Evolutionary conservation across 2,888 invertebrate genomes (phyloP).

Genomic region (Pseudococcus longispinus): DNA sequence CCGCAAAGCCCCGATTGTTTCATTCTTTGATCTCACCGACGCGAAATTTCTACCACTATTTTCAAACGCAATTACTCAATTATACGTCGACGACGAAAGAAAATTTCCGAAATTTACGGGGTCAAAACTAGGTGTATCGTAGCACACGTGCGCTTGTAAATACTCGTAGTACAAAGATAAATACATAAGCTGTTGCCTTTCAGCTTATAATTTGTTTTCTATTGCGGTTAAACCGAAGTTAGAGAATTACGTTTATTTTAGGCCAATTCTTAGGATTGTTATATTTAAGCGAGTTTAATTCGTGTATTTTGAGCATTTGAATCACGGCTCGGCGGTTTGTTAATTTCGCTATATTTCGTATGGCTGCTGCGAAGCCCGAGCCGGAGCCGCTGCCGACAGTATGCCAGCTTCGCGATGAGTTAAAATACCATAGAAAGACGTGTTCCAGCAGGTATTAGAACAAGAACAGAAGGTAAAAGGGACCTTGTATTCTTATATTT

Average conservation of each 20-base stretch:
- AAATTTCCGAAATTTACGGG: not conserved
- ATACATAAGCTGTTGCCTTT: not conserved
- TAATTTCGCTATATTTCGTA: slow-evolving; percentile 10
- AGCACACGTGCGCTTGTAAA: not conserved
- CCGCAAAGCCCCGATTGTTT: not conserved
- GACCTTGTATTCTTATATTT: not conserved
- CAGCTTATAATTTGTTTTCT: slow-evolving; percentile 28
- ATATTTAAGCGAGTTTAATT: slow-evolving; percentile 26
- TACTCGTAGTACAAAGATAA: not conserved
- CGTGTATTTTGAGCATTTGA: not conserved
- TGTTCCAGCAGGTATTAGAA: not conserved
- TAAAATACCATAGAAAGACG: too few species aligned
- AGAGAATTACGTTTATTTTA: not conserved
- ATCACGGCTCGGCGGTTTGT: not conserved
- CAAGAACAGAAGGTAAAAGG: not conserved
- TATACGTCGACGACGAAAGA: not conserved
- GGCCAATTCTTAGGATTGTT: slow-evolving; percentile 22
- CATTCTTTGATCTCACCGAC: not conserved
- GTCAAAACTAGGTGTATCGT: not conserved
- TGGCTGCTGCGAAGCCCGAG: too few species aligned
- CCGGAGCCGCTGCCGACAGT: too few species aligned
- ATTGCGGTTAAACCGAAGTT: slow-evolving; percentile 12
- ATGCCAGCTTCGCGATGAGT: too few species aligned
- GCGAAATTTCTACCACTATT: not conserved
- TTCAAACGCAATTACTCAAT: slow-evolving; percentile 4